A percentile compares a stretch with the other conserved stretches of the same genome.
Evolutionary conservation across 2,113 vertebrate genomes (phyloP).

Genomic region (Mesoclemmys tuberculata): DNA sequence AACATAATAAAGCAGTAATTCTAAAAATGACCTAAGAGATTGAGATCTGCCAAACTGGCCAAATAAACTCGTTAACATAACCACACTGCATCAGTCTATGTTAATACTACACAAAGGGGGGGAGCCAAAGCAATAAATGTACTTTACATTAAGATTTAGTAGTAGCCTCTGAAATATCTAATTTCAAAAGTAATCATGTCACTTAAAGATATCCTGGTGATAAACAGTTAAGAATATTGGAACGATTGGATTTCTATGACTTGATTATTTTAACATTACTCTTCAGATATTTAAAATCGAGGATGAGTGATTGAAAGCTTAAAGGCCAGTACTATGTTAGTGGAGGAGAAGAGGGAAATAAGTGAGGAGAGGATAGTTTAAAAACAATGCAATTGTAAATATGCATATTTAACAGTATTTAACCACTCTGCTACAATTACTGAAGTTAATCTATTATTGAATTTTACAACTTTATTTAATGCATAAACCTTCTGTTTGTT

Average conservation of each 20-base stretch:
- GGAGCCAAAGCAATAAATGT: conserved; percentile 22
- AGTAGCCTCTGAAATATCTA: conserved; percentile 36
- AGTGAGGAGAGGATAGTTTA: conserved; percentile 26
- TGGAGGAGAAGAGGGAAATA: not conserved
- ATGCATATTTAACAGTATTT: conserved; percentile 61
- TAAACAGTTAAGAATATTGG: not conserved
- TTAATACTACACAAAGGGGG: not conserved
- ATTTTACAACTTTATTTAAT: conserved; percentile 58
- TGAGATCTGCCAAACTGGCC: not conserved
- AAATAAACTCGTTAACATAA: not conserved
- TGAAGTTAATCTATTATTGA: conserved; percentile 49
- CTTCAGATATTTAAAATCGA: not conserved
- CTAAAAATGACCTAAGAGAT: not conserved
- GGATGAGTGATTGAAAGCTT: conserved; percentile 15
- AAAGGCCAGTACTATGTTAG: conserved; percentile 43
- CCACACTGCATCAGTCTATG: not conserved
- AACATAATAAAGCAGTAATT: not conserved
- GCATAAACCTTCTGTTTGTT: not conserved
- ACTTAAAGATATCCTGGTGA: not conserved
- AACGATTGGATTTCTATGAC: not conserved
- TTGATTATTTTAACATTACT: conserved; percentile 34
- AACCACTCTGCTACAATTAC: conserved; percentile 44
- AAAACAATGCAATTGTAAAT: conserved; percentile 49
- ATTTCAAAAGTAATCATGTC: conserved; percentile 14
- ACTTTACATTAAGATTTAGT: conserved; percentile 38